A percentile compares a stretch with the other conserved stretches of the same genome.
These are phyloP conservation scores for Drosophila emarginata DNA, from an alignment of 2,888 invertebrate genomes.

Conservation along the genomic window DNA sequence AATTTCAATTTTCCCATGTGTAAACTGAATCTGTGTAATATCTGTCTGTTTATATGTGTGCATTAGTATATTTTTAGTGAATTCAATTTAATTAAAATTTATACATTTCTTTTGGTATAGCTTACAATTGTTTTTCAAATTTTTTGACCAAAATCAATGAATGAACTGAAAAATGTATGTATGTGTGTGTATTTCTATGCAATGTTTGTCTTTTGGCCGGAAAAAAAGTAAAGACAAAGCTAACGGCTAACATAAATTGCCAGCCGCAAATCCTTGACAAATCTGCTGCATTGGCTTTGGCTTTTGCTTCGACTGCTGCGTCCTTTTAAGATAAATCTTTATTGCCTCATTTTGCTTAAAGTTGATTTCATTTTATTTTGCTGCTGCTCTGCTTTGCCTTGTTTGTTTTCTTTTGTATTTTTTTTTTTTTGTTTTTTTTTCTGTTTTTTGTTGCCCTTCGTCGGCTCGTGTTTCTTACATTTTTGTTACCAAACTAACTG, in stretches of 20 bases:
- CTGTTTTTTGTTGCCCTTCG: not conserved
- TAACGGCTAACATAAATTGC: conserved; percentile 65
- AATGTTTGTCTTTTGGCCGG: conserved; percentile 21
- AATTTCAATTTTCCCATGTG: conserved; percentile 19
- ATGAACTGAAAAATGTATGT: conserved; percentile 26
- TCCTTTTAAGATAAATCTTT: conserved; percentile 70
- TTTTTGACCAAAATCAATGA: conserved; percentile 37
- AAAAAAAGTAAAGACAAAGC: conserved; percentile 21
- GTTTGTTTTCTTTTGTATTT: conserved; percentile 13
- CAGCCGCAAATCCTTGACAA: conserved; percentile 73
- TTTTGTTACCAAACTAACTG: conserved; percentile 51
- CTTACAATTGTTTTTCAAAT: conserved; percentile 45
- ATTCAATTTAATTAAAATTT: conserved; percentile 65
- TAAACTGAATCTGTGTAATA: not conserved
- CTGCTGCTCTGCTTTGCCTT: conserved; percentile 4
- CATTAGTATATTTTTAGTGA: conserved; percentile 35
- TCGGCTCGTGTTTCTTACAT: conserved; percentile 28
- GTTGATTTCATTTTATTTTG: conserved; percentile 57
- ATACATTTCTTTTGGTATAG: conserved; percentile 59
- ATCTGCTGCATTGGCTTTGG: conserved; percentile 68
- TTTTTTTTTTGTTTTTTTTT: not conserved
- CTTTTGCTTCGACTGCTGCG: conserved; percentile 34
- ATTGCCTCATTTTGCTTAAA: conserved; percentile 74
- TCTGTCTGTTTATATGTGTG: not conserved
- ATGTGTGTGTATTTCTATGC: not conserved